Percentiles rank a stretch among this genome's conserved stretches.
Evolutionary conservation across 2,888 invertebrate species (phyloP).

Genomic region (Physocephala rufipes): DNA sequence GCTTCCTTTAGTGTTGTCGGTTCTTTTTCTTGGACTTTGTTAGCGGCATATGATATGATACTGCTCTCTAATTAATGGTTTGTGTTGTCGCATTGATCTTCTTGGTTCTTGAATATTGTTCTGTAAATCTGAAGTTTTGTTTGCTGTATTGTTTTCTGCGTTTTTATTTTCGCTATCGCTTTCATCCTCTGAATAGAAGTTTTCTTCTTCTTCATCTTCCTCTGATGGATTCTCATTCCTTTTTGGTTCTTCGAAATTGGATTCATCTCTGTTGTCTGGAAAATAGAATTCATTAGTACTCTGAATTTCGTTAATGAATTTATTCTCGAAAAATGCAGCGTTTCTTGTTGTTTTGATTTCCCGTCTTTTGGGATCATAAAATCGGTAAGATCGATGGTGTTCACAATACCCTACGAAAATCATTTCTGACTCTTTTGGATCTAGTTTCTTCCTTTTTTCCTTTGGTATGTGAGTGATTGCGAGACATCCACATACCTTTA

Average conservation of each 20-base stretch:
- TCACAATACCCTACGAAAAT: too few relatives aligned
- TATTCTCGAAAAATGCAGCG: too few relatives aligned
- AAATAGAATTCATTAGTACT: too few relatives aligned
- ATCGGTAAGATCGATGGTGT: too few relatives aligned
- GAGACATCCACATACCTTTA: constrained; percentile 59
- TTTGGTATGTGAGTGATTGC: constrained; percentile 37
- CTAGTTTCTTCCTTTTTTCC: constrained; percentile 34
- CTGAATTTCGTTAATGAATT: too few relatives aligned
- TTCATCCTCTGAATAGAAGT: background rate
- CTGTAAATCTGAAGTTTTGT: background rate
- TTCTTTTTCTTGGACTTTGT: background rate
- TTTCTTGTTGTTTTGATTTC: background rate
- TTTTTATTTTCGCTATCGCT: background rate
- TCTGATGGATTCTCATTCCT: too few relatives aligned
- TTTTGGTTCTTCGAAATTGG: too few relatives aligned
- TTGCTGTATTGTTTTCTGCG: background rate
- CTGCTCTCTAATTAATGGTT: background rate
- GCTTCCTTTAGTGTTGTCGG: background rate
- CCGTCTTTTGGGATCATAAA: constrained; percentile 35
- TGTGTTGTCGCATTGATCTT: constrained; percentile 2
- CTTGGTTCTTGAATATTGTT: background rate
- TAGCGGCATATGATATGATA: background rate
- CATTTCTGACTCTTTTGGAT: constrained; percentile 29
- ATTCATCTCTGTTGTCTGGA: too few relatives aligned
- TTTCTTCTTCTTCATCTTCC: background rate